These are phyloP conservation scores for Augochlorella aurata DNA, from an alignment of 2,888 invertebrate species.

Conservation along the genomic window DNA sequence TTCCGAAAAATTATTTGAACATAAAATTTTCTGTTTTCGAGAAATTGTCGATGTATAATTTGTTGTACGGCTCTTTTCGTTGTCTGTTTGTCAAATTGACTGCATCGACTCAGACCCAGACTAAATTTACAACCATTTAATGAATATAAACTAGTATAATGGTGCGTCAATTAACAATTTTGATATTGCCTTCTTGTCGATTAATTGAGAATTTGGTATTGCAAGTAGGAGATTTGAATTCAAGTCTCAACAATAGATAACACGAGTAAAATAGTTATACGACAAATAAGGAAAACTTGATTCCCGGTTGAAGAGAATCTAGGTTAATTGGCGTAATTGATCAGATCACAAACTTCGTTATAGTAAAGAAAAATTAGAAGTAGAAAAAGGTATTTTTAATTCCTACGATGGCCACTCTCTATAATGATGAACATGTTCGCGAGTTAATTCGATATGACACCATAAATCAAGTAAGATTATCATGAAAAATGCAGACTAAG, in stretches of 20 bases:
- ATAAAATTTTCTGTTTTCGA: no score
- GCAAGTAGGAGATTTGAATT: not conserved
- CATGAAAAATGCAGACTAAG: not conserved
- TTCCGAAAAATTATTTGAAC: no score
- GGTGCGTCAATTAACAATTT: no score
- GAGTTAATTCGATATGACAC: constrained; percentile 4
- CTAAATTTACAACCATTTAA: no score
- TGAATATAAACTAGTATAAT: no score
- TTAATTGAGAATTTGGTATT: not conserved
- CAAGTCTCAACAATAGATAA: not conserved
- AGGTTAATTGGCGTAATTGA: not conserved
- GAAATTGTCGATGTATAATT: no score
- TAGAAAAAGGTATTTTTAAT: not conserved
- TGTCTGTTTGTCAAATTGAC: no score
- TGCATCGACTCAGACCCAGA: no score
- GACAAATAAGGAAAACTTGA: not conserved
- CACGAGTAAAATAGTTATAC: no score
- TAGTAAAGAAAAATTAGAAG: not conserved
- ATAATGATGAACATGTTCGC: not conserved
- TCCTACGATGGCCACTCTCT: not conserved
- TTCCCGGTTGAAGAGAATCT: not conserved
- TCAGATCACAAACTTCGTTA: not conserved
- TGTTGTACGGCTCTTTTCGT: no score
- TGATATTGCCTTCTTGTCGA: no score
- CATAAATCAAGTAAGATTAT: constrained; percentile 23